Conservation (phyloP, 2,113 vertebrate genomes). For the Plecotus auritus region DNA sequence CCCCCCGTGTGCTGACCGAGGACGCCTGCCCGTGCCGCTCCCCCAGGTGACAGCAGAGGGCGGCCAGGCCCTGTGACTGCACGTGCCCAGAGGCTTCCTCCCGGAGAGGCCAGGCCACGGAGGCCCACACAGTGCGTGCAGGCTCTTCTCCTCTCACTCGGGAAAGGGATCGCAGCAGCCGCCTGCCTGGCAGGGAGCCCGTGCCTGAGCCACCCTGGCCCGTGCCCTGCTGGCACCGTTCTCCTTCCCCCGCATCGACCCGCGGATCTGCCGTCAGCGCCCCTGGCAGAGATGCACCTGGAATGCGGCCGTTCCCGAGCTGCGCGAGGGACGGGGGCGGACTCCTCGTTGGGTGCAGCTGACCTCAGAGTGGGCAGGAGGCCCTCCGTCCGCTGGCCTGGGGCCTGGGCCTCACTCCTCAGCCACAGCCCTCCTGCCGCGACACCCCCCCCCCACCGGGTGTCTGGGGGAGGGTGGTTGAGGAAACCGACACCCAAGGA, state of each 20-base stretch:
- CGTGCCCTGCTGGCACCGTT: background rate
- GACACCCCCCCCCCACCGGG: background rate
- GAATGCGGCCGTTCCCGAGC: background rate
- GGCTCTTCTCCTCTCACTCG: background rate
- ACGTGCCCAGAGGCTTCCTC: background rate
- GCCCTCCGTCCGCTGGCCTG: too few relatives aligned
- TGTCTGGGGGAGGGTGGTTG: too few relatives aligned
- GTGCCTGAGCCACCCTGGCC: background rate
- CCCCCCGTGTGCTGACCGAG: background rate
- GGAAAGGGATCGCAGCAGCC: background rate
- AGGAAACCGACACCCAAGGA: background rate
- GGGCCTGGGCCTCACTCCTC: background rate
- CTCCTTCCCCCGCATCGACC: background rate
- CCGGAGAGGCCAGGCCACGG: fast-evolving
- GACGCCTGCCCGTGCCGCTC: fast-evolving
- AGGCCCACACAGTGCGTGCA: background rate
- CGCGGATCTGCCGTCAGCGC: background rate
- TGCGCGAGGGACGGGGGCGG: fast-evolving
- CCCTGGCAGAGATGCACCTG: background rate
- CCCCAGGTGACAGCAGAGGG: background rate
- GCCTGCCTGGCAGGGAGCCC: background rate
- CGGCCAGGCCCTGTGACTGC: too few relatives aligned
- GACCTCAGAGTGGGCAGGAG: background rate
- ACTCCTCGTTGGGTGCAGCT: background rate
- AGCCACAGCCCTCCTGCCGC: background rate